phyloP scores from a whole-genome alignment of 1,140 invertebrate species.

The Nymphalis io region DNA sequence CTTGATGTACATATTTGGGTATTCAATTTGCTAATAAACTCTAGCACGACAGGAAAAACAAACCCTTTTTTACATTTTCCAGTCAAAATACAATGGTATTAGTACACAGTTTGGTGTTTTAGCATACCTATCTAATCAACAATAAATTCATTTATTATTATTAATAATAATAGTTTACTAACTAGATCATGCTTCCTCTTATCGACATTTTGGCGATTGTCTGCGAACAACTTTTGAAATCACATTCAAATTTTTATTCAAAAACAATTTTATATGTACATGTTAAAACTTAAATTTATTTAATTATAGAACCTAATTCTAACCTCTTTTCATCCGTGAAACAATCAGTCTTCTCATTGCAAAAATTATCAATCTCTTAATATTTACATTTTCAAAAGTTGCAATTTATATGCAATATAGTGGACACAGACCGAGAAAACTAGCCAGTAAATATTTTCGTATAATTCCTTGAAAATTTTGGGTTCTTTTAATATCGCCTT shows the following conservation, averaged over 20 bases:
- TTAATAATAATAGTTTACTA: constrained; percentile 28
- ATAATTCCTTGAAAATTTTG: not conserved
- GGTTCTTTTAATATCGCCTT: not conserved
- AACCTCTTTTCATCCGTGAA: constrained; percentile 70
- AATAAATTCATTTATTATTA: constrained; percentile 46
- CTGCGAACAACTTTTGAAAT: constrained; percentile 29
- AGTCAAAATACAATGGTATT: constrained; percentile 28
- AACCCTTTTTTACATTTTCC: constrained; percentile 1
- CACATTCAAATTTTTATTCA: constrained; percentile 43
- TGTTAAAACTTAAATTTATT: constrained; percentile 65
- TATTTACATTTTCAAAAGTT: constrained; percentile 52
- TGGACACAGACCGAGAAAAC: constrained; percentile 50
- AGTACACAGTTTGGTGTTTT: constrained; percentile 41
- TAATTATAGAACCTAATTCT: constrained; percentile 67
- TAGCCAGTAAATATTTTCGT: constrained; percentile 9
- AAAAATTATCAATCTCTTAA: constrained; percentile 71
- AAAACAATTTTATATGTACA: constrained; percentile 60
- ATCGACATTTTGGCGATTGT: constrained; percentile 32
- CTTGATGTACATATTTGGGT: not conserved
- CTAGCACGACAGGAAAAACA: constrained; percentile 4
- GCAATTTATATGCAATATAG: constrained; percentile 33
- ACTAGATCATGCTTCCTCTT: constrained; percentile 29
- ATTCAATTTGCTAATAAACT: constrained; percentile 1
- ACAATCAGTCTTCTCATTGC: constrained; percentile 80
- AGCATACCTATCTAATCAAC: constrained; percentile 44